These are phyloP conservation scores for Laticauda laticaudata DNA, from an alignment of 2,113 vertebrate species.

Conservation along the genomic window DNA sequence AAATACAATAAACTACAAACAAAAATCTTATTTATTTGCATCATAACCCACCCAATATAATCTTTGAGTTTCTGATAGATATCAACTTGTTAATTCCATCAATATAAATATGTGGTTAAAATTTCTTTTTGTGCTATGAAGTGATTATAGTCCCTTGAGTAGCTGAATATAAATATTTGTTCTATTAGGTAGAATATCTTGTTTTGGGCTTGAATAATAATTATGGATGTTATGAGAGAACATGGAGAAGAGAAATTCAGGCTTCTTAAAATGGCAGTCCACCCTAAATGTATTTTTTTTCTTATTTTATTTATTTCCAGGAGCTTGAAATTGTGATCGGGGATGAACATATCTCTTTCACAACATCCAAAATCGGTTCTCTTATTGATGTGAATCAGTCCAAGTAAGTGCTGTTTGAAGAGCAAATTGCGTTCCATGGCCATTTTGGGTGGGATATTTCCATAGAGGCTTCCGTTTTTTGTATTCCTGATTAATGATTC, in stretches of 20 bases:
- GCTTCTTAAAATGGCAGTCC: not conserved
- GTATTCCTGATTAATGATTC: not conserved
- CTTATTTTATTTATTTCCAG: conserved; percentile 59
- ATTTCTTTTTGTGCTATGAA: not conserved
- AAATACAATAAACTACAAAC: not conserved
- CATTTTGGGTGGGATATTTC: not conserved
- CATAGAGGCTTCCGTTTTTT: not conserved
- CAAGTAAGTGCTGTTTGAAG: conserved; percentile 80
- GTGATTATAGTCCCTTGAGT: not conserved
- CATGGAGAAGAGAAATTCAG: not conserved
- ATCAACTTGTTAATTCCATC: not conserved
- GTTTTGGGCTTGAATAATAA: not conserved
- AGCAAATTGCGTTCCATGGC: not conserved
- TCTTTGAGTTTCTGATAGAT: not conserved
- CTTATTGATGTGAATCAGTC: conserved; percentile 99
- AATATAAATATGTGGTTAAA: not conserved
- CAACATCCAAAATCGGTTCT: conserved; percentile 98
- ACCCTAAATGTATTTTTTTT: not conserved
- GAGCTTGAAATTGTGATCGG: conserved; percentile 98
- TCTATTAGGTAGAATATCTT: not conserved
- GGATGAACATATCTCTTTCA: conserved; percentile 99
- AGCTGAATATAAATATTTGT: not conserved
- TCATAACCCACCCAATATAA: not conserved
- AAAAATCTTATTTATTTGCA: not conserved
- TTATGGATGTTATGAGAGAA: not conserved